Evolutionary conservation across 2,888 invertebrate genomes (phyloP).

Genomic region (Brenthis daphne): DNA sequence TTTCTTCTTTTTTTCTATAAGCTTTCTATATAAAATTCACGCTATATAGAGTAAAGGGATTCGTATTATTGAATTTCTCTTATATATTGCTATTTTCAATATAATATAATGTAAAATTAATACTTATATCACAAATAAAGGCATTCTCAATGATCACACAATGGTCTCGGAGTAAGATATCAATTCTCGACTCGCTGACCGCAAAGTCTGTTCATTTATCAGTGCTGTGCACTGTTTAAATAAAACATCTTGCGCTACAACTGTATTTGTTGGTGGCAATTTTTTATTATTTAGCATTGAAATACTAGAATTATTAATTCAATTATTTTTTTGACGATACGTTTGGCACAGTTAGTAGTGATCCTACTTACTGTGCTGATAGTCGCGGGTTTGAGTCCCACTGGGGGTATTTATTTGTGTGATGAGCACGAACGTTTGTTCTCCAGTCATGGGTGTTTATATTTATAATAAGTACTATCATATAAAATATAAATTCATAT

Average conservation of each 20-base stretch:
- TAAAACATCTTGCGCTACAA: slow-evolving; percentile 49
- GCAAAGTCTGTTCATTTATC: slow-evolving; percentile 62
- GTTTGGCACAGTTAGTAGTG: too few species aligned
- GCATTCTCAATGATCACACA: slow-evolving; percentile 17
- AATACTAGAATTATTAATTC: slow-evolving; percentile 10
- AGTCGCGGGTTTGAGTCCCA: too few species aligned
- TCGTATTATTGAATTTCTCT: too few species aligned
- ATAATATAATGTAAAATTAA: not conserved
- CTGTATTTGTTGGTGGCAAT: slow-evolving; percentile 32
- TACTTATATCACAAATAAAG: slow-evolving; percentile 5
- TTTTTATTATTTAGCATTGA: not conserved
- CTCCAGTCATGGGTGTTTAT: too few species aligned
- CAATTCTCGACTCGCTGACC: slow-evolving; percentile 67
- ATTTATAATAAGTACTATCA: too few species aligned
- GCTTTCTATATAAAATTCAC: too few species aligned
- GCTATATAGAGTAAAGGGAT: too few species aligned
- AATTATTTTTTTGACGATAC: not conserved
- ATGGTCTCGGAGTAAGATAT: slow-evolving; percentile 61
- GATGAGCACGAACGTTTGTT: too few species aligned
- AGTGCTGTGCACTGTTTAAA: slow-evolving; percentile 48
- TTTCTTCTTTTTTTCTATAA: too few species aligned
- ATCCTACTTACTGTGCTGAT: too few species aligned
- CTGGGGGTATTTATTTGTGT: too few species aligned
- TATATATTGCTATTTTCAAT: not conserved
- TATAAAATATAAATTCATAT: too few species aligned